These are phyloP conservation scores for Oscheius onirici DNA, from an alignment of 2,888 invertebrate genomes.

Conservation along the genomic window DNA sequence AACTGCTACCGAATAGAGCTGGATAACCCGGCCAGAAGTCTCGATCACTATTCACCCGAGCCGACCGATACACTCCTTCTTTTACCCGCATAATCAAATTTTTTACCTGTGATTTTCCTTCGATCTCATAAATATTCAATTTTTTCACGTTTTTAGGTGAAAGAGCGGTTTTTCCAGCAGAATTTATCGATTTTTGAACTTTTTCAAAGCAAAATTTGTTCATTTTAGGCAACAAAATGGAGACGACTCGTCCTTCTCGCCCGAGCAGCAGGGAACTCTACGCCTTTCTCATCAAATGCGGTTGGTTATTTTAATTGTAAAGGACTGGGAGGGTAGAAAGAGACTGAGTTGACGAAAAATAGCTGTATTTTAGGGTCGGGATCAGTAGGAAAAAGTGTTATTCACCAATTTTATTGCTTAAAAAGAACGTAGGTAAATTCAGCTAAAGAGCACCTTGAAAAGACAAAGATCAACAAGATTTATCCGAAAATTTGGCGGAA, in stretches of 20 bases:
- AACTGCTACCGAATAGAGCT: slow-evolving; percentile 39
- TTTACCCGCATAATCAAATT: neutral
- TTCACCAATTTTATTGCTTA: no score
- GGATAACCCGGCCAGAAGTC: slow-evolving; percentile 46
- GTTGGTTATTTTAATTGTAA: slow-evolving; percentile 6
- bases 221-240: neutral
- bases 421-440: no score
- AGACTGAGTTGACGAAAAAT: no score
- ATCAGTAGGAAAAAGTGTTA: no score
- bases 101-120: neutral
- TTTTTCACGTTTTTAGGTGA: no score
- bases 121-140: neutral
- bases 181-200: neutral
- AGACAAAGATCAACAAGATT: no score
- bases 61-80: slow-evolving; percentile 43
- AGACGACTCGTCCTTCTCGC: neutral
- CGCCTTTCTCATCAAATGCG: slow-evolving; percentile 19
- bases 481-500: no score
- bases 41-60: slow-evolving; percentile 53
- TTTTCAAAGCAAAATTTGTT: neutral
- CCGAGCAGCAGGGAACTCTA: slow-evolving; percentile 1
- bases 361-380: no score
- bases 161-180: neutral
- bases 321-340: no score
- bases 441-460: no score